Conservation (phyloP, 1,140 invertebrate genomes). For the Drosophila hydei region DNA sequence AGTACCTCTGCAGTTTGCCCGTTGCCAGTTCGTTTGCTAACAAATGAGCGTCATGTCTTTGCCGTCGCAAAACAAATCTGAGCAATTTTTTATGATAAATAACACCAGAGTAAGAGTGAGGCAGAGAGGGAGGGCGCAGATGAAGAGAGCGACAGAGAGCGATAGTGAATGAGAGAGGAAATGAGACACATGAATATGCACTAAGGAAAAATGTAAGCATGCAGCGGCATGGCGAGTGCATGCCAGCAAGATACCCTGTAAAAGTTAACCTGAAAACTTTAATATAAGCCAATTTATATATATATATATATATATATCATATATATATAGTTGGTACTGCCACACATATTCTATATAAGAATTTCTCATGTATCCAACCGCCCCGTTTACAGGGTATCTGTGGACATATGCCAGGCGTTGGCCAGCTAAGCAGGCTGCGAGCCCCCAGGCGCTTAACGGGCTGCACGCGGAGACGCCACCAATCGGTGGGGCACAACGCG, state of each 20-base stretch:
- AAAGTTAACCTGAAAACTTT: too few relatives aligned
- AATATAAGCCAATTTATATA: too few relatives aligned
- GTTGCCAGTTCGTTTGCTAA: constrained; percentile 66
- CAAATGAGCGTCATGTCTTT: constrained; percentile 81
- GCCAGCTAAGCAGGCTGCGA: constrained; percentile 44
- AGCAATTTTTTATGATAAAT: constrained; percentile 83
- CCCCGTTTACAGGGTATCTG: constrained; percentile 7
- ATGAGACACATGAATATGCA: constrained; percentile 27
- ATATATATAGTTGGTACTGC: too few relatives aligned
- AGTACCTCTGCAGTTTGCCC: constrained; percentile 5
- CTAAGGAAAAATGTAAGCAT: background rate
- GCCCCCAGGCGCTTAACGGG: constrained; percentile 68
- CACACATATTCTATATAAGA: too few relatives aligned
- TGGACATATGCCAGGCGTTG: constrained; percentile 2
- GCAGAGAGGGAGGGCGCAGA: background rate
- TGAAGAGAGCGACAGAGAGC: constrained; percentile 5
- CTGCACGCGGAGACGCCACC: background rate
- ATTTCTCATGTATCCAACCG: too few relatives aligned
- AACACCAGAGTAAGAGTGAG: constrained; percentile 52
- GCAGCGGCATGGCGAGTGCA: background rate
- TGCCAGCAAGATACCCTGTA: background rate
- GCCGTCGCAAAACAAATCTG: constrained; percentile 81
- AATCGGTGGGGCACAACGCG: background rate
- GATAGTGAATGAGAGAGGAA: background rate
- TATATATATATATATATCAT: background rate